phyloP scores from a whole-genome alignment of 2,797 vertebrate species.

The Pteronotus mesoamericanus region DNA sequence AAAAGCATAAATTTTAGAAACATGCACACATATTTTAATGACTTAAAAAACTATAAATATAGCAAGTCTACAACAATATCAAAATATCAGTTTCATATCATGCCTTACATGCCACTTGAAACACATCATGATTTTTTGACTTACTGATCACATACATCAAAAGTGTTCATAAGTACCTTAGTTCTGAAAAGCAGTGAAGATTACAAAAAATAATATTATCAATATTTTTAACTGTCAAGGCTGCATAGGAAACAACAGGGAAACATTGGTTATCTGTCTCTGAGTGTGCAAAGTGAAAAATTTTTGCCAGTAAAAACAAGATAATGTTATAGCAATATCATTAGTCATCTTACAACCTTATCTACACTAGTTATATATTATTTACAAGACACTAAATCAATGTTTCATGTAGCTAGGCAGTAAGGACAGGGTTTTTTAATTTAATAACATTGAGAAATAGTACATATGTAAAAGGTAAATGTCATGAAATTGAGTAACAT shows the following conservation, averaged over 20 bases:
- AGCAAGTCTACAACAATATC: not conserved
- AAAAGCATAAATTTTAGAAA: not conserved
- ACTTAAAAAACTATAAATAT: not conserved
- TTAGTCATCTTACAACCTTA: conserved; percentile 43
- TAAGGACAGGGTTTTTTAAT: not conserved
- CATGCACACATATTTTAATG: not conserved
- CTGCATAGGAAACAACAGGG: not conserved
- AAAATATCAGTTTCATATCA: not conserved
- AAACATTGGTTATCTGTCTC: conserved; percentile 30
- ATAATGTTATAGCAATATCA: conserved; percentile 35
- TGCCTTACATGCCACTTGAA: not conserved
- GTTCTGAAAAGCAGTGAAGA: not conserved
- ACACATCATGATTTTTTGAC: not conserved
- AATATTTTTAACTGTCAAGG: conserved; percentile 53
- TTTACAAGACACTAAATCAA: conserved; percentile 33
- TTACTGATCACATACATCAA: not conserved
- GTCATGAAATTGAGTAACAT: not conserved
- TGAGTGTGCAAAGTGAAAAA: conserved; percentile 8
- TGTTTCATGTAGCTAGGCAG: conserved; percentile 6
- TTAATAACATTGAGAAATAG: not conserved
- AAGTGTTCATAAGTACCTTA: not conserved
- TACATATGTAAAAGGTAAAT: not conserved
- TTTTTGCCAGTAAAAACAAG: conserved; percentile 47
- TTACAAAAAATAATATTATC: conserved; percentile 1
- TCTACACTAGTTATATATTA: conserved; percentile 39